Conservation (phyloP, 53 echinoderm and acorn worm species). For the Paracentrotus lividus region DNA sequence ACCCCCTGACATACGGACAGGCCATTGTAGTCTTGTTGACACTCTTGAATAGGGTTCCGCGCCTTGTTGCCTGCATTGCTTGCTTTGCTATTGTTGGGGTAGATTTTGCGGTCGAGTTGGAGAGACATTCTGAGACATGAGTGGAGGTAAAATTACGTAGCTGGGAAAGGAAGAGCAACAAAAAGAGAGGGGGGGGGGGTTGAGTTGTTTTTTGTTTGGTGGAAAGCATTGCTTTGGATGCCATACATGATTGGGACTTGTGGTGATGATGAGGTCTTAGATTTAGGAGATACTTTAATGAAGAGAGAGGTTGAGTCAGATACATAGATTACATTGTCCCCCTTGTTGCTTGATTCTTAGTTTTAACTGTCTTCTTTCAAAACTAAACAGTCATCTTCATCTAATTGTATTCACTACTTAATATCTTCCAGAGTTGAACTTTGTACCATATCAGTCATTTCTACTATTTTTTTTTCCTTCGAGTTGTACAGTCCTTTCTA, state of each 20-base stretch:
- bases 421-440: no score
- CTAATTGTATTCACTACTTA: no score
- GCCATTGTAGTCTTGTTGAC: constrained; percentile 36
- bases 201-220: not conserved
- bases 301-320: not conserved
- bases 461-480: no score
- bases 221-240: not conserved
- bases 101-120: not conserved
- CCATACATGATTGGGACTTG: not conserved
- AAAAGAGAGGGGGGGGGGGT: not conserved
- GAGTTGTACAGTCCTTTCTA: no score
- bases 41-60: constrained; percentile 18
- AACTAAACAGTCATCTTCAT: no score
- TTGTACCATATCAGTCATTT: no score
- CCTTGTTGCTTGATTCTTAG: no score
- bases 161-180: not conserved
- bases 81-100: constrained; percentile 31
- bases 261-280: not conserved
- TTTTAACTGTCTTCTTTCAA: no score
- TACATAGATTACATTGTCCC: not conserved
- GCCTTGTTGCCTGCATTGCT: not conserved
- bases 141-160: constrained; percentile 31
- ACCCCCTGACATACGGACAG: constrained; percentile 42
- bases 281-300: no score
- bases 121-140: constrained; percentile 35